Conservation (phyloP, 2,113 vertebrate species). For the Hassar affinis region DNA sequence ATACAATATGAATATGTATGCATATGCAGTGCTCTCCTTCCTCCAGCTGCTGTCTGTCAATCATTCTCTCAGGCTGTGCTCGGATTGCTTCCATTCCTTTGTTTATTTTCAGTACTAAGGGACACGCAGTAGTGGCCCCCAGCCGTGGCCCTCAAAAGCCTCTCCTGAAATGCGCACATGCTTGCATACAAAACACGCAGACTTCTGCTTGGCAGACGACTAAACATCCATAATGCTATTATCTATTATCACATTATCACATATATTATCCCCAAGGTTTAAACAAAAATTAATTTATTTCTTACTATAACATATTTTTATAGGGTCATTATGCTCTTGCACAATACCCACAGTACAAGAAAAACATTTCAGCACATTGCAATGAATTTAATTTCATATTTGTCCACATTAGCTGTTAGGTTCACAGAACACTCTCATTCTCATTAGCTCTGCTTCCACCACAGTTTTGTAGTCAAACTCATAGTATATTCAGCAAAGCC, state of each 20-base stretch:
- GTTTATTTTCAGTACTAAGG: constrained; percentile 62
- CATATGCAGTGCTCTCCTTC: constrained; percentile 35
- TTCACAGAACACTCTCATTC: constrained; percentile 1
- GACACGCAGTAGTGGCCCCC: constrained; percentile 35
- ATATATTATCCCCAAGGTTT: background rate
- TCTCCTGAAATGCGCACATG: constrained; percentile 17
- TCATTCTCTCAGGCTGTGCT: constrained; percentile 58
- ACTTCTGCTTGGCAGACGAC: background rate
- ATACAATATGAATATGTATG: constrained; percentile 32
- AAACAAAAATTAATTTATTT: background rate
- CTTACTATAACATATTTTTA: background rate
- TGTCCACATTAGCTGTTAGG: background rate
- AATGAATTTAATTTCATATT: background rate
- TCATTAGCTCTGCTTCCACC: background rate
- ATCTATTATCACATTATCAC: background rate
- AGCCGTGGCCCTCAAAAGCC: constrained; percentile 41
- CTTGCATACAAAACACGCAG: constrained; percentile 14
- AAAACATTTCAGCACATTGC: background rate
- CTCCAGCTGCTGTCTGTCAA: constrained; percentile 64
- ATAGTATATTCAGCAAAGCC: background rate
- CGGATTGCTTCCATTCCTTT: constrained; percentile 60
- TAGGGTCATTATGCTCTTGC: background rate
- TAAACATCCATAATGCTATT: background rate
- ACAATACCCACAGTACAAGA: background rate
- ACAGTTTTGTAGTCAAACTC: constrained; percentile 12